Base-by-base conservation (phyloP, 1,140 invertebrate species). In the Muscidifurax raptorellus region DNA sequence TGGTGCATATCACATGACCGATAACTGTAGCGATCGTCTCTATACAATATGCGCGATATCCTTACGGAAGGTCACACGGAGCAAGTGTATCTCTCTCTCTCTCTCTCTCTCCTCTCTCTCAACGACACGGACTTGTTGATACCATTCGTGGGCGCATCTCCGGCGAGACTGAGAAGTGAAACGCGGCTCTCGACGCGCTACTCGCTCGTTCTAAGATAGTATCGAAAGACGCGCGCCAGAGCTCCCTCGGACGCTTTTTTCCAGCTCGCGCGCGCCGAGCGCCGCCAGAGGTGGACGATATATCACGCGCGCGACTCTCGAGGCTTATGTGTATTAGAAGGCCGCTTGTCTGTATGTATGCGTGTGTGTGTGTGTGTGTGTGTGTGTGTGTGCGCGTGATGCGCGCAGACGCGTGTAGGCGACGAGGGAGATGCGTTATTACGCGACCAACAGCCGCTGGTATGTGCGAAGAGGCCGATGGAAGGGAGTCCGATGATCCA, bases 121-220 rank as follows among this genome's bases (percentile, higher is more conserved):
- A 25, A 5, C n/a, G n/a, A 9, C 2, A 22, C 28, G 27, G 22
- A 59, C 52, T 59, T 52, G 28, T 47, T 44, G 76, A 85, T 83
- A 83, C 81, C 81, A 85, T 83, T 85, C 90, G 89, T 86, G 86
- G 86, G 84, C 87, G 87, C 89, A 91, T 90, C 91, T 90, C 88
- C 86, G 85, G 84, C 86, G 82, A 86, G 89, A 91, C 91, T 91
- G 91, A 89, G 84, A 87, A 87, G 74, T 28, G 75, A 78, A 47
- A 27, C 27, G 28, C 32, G 64, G 28, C 64, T 25, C 79, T 76
- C 69, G 32, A 18, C 18, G 52, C 18, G 22, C 22, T 0, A 59
- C 52, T 59, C 52, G 52, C 22, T 22, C 13, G 74, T n/a, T 47
- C 77, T 78, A 80, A 84, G 75, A 85, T 80, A 82, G 80, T 86